These are phyloP conservation scores for Galendromus occidentalis DNA, from an alignment of 1,140 invertebrate species.

Conservation along the genomic window DNA sequence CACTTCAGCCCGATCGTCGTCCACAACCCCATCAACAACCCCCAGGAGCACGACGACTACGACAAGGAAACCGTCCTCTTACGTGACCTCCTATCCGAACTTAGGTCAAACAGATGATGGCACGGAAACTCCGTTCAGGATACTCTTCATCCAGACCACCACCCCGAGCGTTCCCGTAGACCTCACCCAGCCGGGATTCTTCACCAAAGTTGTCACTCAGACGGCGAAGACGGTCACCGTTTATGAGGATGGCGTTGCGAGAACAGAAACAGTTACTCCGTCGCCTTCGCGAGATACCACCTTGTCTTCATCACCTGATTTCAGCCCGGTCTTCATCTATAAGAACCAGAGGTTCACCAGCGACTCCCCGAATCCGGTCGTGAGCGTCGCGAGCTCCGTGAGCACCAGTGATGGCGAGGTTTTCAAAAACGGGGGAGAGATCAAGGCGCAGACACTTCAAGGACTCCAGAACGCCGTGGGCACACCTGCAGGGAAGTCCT, in stretches of 20 bases:
- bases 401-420: not conserved
- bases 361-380: not conserved
- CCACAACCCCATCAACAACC: not conserved
- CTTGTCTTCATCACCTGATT: not conserved
- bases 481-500: not conserved
- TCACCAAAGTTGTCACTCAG: not conserved
- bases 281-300: not conserved
- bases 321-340: conserved; percentile 6
- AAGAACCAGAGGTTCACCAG: not conserved
- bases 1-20: not conserved
- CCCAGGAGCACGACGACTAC: not conserved
- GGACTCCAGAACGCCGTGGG: not conserved
- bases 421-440: too few relatives aligned
- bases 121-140: not conserved
- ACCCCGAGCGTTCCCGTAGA: not conserved
- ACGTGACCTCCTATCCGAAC: not conserved
- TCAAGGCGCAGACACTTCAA: not conserved
- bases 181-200: not conserved
- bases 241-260: not conserved
- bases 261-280: not conserved
- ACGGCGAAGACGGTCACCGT: not conserved
- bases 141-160: not conserved
- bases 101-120: not conserved
- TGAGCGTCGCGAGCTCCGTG: not conserved
- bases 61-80: not conserved